phyloP scores from a whole-genome alignment of 2,888 invertebrate genomes.

The Himalopsyche japonica region DNA sequence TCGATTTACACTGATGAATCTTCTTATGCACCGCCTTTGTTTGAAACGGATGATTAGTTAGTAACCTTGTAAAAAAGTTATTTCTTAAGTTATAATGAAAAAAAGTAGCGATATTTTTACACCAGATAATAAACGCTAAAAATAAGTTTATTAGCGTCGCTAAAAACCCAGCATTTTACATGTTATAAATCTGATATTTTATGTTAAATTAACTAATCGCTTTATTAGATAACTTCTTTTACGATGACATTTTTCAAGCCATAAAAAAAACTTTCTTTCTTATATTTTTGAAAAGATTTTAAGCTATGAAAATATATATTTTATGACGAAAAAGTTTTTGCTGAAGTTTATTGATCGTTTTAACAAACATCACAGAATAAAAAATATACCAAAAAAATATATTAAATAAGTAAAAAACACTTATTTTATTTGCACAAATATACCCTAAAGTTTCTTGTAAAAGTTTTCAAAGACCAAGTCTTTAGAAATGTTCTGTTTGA shows the following conservation, averaged over 20 bases:
- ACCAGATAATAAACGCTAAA: too few relatives aligned
- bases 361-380: neutral
- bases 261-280: neutral
- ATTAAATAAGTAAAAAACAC: neutral
- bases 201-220: neutral
- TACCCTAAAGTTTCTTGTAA: neutral
- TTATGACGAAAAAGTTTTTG: neutral
- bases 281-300: neutral
- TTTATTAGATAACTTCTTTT: neutral
- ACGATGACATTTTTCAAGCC: neutral
- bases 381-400: neutral
- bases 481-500: neutral
- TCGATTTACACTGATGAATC: too few relatives aligned
- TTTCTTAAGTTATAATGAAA: too few relatives aligned
- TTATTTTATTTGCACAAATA: neutral
- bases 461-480: neutral
- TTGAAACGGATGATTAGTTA: too few relatives aligned
- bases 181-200: neutral
- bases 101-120: too few relatives aligned
- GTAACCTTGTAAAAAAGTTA: too few relatives aligned
- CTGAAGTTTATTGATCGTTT: neutral
- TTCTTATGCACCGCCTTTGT: too few relatives aligned
- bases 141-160: neutral
- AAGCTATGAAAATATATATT: neutral
- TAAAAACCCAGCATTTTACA: neutral